These are phyloP conservation scores for Latrodectus elegans DNA, from an alignment of 2,888 invertebrate genomes.

Conservation along the genomic window DNA sequence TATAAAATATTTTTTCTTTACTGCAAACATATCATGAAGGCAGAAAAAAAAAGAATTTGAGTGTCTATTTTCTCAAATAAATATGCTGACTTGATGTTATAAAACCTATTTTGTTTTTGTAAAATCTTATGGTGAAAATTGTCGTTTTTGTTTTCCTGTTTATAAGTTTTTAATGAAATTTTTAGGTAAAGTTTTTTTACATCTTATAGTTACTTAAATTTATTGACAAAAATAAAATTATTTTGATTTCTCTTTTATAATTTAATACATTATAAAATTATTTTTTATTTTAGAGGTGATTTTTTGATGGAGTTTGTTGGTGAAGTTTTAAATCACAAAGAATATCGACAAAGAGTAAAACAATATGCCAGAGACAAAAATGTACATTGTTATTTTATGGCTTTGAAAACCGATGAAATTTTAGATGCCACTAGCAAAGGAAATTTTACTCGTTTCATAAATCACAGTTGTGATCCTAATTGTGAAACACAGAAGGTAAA, in stretches of 20 bases:
- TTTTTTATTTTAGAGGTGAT: constrained; percentile 81
- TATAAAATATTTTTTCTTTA: no score
- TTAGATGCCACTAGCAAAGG: constrained; percentile 98
- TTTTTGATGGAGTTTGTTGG: constrained; percentile 99
- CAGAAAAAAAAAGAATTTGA: no score
- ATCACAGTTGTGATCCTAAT: constrained; percentile 99
- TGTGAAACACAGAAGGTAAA: constrained; percentile 94
- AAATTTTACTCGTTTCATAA: constrained; percentile 97
- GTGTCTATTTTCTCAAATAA: no score
- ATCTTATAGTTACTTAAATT: not conserved
- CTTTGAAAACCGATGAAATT: constrained; percentile 91
- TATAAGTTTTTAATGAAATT: not conserved
- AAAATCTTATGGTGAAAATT: no score
- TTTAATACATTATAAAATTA: not conserved
- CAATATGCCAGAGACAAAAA: constrained; percentile 92
- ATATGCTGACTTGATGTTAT: no score
- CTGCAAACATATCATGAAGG: no score
- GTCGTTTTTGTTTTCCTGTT: not conserved
- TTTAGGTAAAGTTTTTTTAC: not conserved
- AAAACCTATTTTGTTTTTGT: no score
- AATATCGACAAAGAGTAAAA: constrained; percentile 90
- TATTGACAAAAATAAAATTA: no score
- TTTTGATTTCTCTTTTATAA: not conserved
- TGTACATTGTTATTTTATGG: constrained; percentile 98
- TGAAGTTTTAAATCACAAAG: constrained; percentile 92